Evolutionary conservation across 2,888 invertebrate species (phyloP).

Genomic region (Amiota communis): DNA sequence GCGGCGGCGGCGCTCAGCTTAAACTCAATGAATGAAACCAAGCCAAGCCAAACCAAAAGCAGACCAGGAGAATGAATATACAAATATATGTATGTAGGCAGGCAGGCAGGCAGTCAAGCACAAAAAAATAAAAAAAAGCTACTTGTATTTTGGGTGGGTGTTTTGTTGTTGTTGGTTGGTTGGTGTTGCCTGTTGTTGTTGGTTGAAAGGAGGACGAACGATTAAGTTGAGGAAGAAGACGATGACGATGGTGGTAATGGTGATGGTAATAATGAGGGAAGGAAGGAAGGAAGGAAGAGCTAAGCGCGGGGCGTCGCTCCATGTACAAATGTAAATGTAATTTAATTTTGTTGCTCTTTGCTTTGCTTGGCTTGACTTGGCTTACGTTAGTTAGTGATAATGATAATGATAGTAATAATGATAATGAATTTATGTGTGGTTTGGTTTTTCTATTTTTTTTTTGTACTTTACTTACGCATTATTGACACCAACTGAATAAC

Average conservation of each 20-base stretch:
- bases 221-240: too few relatives aligned
- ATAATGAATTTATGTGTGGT: too few relatives aligned
- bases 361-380: not conserved
- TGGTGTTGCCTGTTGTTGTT: slow-evolving; percentile 27
- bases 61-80: too few relatives aligned
- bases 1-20: too few relatives aligned
- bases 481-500: slow-evolving; percentile 53
- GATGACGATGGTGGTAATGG: too few relatives aligned
- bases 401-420: too few relatives aligned
- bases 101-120: not conserved
- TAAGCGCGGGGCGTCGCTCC: not conserved
- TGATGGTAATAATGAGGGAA: slow-evolving; percentile 8
- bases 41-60: too few relatives aligned
- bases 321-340: not conserved
- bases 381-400: too few relatives aligned
- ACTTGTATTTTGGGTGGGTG: too few relatives aligned
- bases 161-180: slow-evolving; percentile 29
- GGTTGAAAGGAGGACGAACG: slow-evolving; percentile 1
- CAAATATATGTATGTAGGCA: slow-evolving; percentile 39
- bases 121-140: too few relatives aligned
- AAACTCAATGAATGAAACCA: too few relatives aligned
- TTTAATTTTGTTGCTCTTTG: not conserved
- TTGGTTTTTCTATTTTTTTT: not conserved
- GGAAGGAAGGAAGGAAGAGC: not conserved
- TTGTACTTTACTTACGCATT: slow-evolving; percentile 52